Conservation (phyloP, 1,140 invertebrate genomes). For the Ditylenchus dipsaci region DNA sequence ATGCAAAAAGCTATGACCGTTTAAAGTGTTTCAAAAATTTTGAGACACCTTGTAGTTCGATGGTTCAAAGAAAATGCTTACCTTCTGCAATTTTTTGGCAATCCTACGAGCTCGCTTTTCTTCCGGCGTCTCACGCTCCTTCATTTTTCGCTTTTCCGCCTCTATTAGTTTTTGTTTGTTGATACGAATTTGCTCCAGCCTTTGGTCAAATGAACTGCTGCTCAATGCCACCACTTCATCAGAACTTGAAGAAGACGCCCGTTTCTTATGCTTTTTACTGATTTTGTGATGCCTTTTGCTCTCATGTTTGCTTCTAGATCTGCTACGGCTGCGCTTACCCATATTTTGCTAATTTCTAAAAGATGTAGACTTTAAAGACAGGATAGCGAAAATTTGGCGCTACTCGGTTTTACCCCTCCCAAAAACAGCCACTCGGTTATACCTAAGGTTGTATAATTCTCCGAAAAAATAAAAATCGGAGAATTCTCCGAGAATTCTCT, state of each 20-base stretch:
- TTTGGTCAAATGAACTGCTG: not conserved
- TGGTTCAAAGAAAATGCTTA: no score
- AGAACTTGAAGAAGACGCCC: not conserved
- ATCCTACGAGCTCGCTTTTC: constrained; percentile 82
- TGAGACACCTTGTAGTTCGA: no score
- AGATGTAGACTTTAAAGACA: no score
- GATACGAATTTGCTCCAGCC: not conserved
- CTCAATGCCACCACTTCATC: not conserved
- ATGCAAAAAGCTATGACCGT: no score
- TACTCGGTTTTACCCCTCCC: no score
- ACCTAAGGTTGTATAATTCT: no score
- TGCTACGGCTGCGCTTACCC: not conserved
- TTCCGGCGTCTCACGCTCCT: constrained; percentile 86
- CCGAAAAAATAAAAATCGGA: no score
- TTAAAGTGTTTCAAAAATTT: no score
- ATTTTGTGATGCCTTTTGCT: not conserved
- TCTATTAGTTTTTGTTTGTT: not conserved
- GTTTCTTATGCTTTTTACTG: not conserved
- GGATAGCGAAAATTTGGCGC: no score
- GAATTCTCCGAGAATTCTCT: no score
- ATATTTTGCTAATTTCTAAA: not conserved
- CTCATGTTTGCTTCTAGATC: not conserved
- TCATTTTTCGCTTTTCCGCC: constrained; percentile 74
- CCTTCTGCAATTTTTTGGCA: constrained; percentile 84
- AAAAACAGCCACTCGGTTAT: no score